Conservation (phyloP, 2,888 invertebrate species). For the Peribatodes rhomboidaria region DNA sequence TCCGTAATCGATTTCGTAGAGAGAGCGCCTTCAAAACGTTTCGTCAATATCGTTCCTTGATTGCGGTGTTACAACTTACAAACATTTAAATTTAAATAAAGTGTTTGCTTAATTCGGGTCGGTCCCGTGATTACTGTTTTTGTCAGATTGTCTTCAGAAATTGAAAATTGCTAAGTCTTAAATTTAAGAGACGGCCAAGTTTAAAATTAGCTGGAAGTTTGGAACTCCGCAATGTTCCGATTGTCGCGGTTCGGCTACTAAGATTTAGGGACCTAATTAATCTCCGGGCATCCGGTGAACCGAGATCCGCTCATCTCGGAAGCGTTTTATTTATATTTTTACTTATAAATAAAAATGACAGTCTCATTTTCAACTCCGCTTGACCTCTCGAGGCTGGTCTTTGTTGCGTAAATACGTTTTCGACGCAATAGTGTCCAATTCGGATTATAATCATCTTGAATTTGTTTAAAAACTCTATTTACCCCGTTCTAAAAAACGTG, state of each 20-base stretch:
- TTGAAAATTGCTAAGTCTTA: slow-evolving; percentile 45
- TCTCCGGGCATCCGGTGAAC: slow-evolving; percentile 58
- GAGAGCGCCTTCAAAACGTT: slow-evolving; percentile 8
- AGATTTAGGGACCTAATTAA: slow-evolving; percentile 66
- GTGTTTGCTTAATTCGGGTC: slow-evolving; percentile 39
- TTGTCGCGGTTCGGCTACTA: slow-evolving; percentile 62
- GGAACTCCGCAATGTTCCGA: slow-evolving; percentile 52
- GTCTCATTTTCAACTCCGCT: slow-evolving; percentile 10
- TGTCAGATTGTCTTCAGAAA: slow-evolving; percentile 46
- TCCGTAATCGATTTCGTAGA: slow-evolving; percentile 5
- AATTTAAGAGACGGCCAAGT: slow-evolving; percentile 48
- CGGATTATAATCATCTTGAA: slow-evolving; percentile 16
- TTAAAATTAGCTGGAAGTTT: slow-evolving; percentile 60
- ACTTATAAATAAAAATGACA: slow-evolving; percentile 23
- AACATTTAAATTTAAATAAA: slow-evolving; percentile 41
- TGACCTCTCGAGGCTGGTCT: slow-evolving; percentile 19
- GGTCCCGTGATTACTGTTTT: slow-evolving; percentile 43
- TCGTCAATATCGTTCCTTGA: slow-evolving; percentile 8
- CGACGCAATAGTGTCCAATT: slow-evolving; percentile 31
- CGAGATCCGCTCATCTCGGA: slow-evolving; percentile 50
- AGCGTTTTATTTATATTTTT: slow-evolving; percentile 34
- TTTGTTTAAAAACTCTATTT: slow-evolving; percentile 22
- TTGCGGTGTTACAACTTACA: slow-evolving; percentile 32
- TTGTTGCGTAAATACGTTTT: slow-evolving; percentile 27
- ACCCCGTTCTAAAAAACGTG: slow-evolving; percentile 28